Base-by-base conservation (phyloP, 2,888 invertebrate genomes). In the Synanthedon vespiformis region DNA sequence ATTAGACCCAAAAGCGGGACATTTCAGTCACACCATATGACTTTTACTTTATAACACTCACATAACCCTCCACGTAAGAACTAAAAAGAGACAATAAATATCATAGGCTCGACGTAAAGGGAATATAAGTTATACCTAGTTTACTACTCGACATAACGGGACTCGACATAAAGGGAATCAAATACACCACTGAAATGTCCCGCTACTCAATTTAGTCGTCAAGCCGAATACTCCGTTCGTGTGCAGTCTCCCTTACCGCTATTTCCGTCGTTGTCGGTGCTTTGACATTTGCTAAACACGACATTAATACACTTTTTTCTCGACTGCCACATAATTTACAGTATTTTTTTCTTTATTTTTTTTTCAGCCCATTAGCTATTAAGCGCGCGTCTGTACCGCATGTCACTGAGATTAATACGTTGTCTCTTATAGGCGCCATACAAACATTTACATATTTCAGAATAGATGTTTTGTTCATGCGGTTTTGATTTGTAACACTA, bases 251-350 rank as follows among this genome's bases (percentile, higher is more conserved):
- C 64, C 67, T 72, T 72, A 71, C 62, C 64, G 67, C 75, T 82
- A 81, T 82, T 81, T 81, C 75, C 70, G 80, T 77, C 75, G 67
- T 64, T 62, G 70, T 64, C 80, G 79, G 78, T 74, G 61, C 83
- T 85, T 85, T 87, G 87, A 83, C 87, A 78, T 82, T 74, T 68
- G 73, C 74, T 81, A 78, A 84, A 85, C 86, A 82, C 80, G 80
- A 80, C 86, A 83, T 84, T 82, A 85, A 86, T 83, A 83, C 78
- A 75, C 77, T 80, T 72, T 82, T 82, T 81, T 86, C 82, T 74
- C 69, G 62, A 63, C 79, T 82, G 86, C 83, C 87, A 77, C 83
- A 86, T 85, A 80, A 80, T 81, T 87, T 80, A 80, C 71, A 70
- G 74, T 78, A 81, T 77, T 61, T 63, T 62, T 70, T 74, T 78